phyloP scores from a whole-genome alignment of 53 echinoderm and acorn worm genomes.

The Echinarachnius parma region DNA sequence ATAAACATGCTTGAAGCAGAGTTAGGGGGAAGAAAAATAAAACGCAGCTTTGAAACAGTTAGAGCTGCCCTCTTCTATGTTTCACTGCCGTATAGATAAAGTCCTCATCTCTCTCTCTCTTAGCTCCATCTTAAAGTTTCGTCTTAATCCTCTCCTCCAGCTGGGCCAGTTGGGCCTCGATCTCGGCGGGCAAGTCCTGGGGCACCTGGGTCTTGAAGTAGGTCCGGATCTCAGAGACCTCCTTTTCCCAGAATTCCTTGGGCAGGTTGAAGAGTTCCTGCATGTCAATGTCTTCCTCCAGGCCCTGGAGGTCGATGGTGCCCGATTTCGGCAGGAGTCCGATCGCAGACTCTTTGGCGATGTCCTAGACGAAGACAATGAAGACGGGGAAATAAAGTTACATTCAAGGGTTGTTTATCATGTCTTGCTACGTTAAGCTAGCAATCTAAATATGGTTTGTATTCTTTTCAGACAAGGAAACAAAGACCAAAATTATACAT shows the following conservation, averaged over 20 bases:
- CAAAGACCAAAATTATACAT: too few relatives aligned
- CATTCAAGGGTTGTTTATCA: too few relatives aligned
- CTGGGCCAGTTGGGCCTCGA: conserved; percentile 57
- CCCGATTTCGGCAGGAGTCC: conserved; percentile 68
- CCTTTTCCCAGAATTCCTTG: conserved; percentile 97
- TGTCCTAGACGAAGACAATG: conserved; percentile 38
- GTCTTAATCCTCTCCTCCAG: conserved; percentile 67
- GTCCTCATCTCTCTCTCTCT: too few relatives aligned
- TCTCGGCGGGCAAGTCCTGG: conserved; percentile 78
- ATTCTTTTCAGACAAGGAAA: too few relatives aligned
- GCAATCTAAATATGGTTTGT: too few relatives aligned
- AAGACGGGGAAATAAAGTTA: too few relatives aligned
- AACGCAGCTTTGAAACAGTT: too few relatives aligned
- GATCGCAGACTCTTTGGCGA: conserved; percentile 55
- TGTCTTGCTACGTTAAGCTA: too few relatives aligned
- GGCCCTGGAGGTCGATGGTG: conserved; percentile 69
- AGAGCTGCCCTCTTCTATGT: too few relatives aligned
- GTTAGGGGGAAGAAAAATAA: too few relatives aligned
- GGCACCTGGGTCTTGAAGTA: conserved; percentile 94
- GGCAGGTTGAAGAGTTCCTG: conserved; percentile 78
- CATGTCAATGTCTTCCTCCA: conserved; percentile 77
- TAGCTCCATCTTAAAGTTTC: background rate
- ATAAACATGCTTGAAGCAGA: too few relatives aligned
- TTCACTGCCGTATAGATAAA: too few relatives aligned
- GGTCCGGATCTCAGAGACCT: conserved; percentile 68